Conservation (phyloP, 2,797 vertebrate species). For the Gephyroberyx darwinii region DNA sequence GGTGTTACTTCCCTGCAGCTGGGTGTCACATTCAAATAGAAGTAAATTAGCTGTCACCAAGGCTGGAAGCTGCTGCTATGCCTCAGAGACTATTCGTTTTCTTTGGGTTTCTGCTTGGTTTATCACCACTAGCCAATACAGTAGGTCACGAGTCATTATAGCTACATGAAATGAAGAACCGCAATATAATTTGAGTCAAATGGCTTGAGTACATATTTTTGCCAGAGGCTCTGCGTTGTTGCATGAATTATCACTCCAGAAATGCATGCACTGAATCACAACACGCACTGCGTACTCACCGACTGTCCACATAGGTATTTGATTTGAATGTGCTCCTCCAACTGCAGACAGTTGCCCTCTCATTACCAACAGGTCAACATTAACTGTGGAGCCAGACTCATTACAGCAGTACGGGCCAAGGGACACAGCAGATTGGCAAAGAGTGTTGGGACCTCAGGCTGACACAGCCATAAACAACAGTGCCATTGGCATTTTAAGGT, state of each 20-base stretch:
- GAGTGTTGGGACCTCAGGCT: conserved; percentile 32
- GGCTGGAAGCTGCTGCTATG: conserved; percentile 55
- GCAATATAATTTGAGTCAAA: conserved; percentile 44
- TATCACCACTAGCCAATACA: conserved; percentile 32
- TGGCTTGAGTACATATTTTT: not conserved
- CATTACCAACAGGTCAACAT: conserved; percentile 59
- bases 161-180: conserved; percentile 47
- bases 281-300: conserved; percentile 15
- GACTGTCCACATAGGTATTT: conserved; percentile 18
- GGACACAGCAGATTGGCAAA: conserved; percentile 36
- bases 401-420: conserved; percentile 44
- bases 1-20: conserved; percentile 58
- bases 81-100: conserved; percentile 51
- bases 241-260: conserved; percentile 15
- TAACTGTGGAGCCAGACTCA: conserved; percentile 51
- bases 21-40: conserved; percentile 72
- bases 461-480: conserved; percentile 6
- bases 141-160: conserved; percentile 59
- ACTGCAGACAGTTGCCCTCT: conserved; percentile 47
- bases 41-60: conserved; percentile 77
- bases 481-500: conserved; percentile 5
- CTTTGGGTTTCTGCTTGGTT: conserved; percentile 32
- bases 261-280: conserved; percentile 18
- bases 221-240: not conserved
- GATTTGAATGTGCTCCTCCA: conserved; percentile 36